A percentile compares a stretch with the other conserved stretches of the same genome.
These are phyloP conservation scores for Smittia aterrima DNA, from an alignment of 2,888 invertebrate genomes.

Conservation along the genomic window DNA sequence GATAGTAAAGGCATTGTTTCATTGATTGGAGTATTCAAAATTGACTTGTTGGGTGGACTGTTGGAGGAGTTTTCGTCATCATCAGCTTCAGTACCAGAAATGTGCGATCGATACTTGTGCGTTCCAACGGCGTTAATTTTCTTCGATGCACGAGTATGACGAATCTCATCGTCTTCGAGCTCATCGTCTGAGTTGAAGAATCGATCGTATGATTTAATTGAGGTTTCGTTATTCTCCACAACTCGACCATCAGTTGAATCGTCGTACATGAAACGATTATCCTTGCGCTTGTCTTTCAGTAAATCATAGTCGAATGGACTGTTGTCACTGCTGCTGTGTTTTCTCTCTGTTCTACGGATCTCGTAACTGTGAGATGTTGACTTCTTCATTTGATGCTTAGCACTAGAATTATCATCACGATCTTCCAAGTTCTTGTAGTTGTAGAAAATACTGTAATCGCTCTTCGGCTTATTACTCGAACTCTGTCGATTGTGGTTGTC, in stretches of 20 bases:
- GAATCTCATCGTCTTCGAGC: conserved; percentile 29
- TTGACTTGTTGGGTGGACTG: conserved; percentile 45
- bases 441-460: conserved; percentile 37
- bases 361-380: conserved; percentile 35
- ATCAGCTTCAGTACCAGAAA: conserved; percentile 41
- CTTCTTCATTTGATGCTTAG: conserved; percentile 17
- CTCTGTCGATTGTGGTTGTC: background rate
- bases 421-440: conserved; percentile 31
- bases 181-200: conserved; percentile 39
- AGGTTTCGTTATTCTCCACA: conserved; percentile 9
- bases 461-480: conserved; percentile 33
- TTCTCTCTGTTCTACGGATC: conserved; percentile 2
- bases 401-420: background rate
- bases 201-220: conserved; percentile 38
- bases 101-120: conserved; percentile 32
- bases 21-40: conserved; percentile 45
- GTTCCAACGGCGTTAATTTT: background rate
- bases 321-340: conserved; percentile 39
- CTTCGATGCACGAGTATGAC: background rate
- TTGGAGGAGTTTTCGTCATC: conserved; percentile 43
- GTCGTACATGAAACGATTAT: conserved; percentile 24
- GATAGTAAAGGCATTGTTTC: conserved; percentile 43
- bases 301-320: conserved; percentile 40
- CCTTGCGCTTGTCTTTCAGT: conserved; percentile 31
- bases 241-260: conserved; percentile 5